phyloP scores from a whole-genome alignment of 2,113 vertebrate genomes.

The Archocentrus centrarchus region DNA sequence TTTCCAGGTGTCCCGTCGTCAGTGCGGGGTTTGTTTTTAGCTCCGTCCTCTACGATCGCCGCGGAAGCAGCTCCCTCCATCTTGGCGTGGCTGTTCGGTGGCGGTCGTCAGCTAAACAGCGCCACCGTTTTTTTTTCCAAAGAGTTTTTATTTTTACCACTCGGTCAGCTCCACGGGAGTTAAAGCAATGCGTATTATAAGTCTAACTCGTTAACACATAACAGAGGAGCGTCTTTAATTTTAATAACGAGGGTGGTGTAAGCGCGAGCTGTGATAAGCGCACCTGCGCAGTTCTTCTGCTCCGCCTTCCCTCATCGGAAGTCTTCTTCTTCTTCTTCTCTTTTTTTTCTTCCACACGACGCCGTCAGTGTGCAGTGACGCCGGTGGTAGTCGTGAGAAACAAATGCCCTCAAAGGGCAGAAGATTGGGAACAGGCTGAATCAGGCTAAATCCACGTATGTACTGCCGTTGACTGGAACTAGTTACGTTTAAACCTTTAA shows the following conservation, averaged over 20 bases:
- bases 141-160: background rate
- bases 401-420: background rate
- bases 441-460: background rate
- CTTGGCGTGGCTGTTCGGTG: slow-evolving; percentile 48
- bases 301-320: background rate
- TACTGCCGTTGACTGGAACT: background rate
- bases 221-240: background rate
- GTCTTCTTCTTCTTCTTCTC: slow-evolving; percentile 49
- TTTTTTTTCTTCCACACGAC: background rate
- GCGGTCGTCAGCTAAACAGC: slow-evolving; percentile 15
- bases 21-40: background rate
- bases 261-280: background rate
- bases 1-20: background rate
- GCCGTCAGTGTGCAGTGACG: background rate
- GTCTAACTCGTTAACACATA: fast-evolving
- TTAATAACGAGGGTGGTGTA: background rate
- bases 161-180: background rate
- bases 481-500: background rate
- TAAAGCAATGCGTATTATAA: fast-evolving
- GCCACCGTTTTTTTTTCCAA: background rate
- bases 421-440: background rate
- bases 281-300: slow-evolving; percentile 16
- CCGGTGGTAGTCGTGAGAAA: background rate
- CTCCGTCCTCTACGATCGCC: slow-evolving; percentile 14
- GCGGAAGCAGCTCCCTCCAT: slow-evolving; percentile 63